Evolutionary conservation across 2,113 vertebrate species (phyloP).

Genomic region (Mugil cephalus): DNA sequence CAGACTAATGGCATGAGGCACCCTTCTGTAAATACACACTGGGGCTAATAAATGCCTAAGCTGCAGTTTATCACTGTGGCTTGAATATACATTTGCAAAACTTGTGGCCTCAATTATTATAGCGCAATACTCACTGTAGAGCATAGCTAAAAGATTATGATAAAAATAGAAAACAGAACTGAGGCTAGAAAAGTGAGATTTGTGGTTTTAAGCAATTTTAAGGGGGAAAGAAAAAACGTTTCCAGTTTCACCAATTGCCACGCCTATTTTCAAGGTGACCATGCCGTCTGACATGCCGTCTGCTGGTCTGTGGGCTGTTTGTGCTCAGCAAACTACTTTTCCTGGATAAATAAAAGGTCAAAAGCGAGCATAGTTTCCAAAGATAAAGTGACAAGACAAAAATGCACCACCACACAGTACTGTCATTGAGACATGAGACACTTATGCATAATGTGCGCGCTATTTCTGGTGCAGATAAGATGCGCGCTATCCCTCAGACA

Average conservation of each 20-base stretch:
- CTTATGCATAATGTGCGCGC: too few species aligned
- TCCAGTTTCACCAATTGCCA: too few species aligned
- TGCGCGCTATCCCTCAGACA: too few species aligned
- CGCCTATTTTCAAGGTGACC: neutral
- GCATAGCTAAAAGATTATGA: neutral
- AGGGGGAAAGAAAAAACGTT: too few species aligned
- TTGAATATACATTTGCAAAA: conserved; percentile 1
- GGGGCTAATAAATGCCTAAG: neutral
- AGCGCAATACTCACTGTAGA: neutral
- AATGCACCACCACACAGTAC: conserved; percentile 21
- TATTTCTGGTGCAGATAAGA: too few species aligned
- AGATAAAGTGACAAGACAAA: conserved; percentile 37
- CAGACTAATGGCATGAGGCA: conserved; percentile 31
- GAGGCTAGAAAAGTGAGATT: neutral
- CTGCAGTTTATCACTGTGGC: neutral
- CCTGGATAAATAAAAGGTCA: conserved; percentile 33
- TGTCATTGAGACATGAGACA: conserved; percentile 32
- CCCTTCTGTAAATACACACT: conserved; percentile 21
- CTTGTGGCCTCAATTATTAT: neutral
- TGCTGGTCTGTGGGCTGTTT: conserved; percentile 3
- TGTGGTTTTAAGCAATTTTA: neutral
- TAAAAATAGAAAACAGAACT: neutral
- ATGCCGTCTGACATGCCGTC: neutral
- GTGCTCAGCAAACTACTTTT: conserved; percentile 26
- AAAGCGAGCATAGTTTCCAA: conserved; percentile 40